Percentiles rank a stretch among this genome's conserved stretches.
These are phyloP conservation scores for Oligia strigilis DNA, from an alignment of 2,888 invertebrate species.

Conservation along the genomic window DNA sequence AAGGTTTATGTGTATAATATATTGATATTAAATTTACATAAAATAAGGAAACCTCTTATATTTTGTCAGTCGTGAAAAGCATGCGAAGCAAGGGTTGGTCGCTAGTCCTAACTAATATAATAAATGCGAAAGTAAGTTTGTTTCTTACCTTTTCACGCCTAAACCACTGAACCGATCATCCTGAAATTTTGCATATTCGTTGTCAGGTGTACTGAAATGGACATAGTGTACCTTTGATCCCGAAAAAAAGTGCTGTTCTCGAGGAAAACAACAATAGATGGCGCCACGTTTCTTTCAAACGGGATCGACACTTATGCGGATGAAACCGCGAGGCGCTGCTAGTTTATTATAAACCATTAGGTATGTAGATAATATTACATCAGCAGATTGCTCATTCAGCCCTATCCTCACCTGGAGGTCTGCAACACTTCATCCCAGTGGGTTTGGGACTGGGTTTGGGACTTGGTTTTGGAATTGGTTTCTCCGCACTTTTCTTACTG, in stretches of 20 bases:
- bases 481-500: conserved; percentile 47
- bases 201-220: too few relatives aligned
- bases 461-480: conserved; percentile 19
- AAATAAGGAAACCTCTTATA: not conserved
- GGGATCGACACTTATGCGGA: too few relatives aligned
- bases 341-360: not conserved
- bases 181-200: too few relatives aligned
- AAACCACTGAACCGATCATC: too few relatives aligned
- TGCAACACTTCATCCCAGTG: conserved; percentile 71
- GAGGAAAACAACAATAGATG: too few relatives aligned
- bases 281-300: too few relatives aligned
- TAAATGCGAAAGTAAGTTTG: too few relatives aligned
- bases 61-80: not conserved
- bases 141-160: too few relatives aligned
- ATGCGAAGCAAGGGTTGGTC: not conserved
- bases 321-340: too few relatives aligned
- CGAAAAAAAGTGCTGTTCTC: too few relatives aligned
- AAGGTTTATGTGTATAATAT: not conserved
- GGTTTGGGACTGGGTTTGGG: conserved; percentile 32
- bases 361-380: not conserved
- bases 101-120: too few relatives aligned
- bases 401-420: conserved; percentile 74
- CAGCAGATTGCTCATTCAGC: not conserved
- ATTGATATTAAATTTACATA: not conserved
- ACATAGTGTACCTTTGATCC: too few relatives aligned